Base-by-base conservation (phyloP, 1,140 invertebrate genomes). In the Trichonephila inaurata region DNA sequence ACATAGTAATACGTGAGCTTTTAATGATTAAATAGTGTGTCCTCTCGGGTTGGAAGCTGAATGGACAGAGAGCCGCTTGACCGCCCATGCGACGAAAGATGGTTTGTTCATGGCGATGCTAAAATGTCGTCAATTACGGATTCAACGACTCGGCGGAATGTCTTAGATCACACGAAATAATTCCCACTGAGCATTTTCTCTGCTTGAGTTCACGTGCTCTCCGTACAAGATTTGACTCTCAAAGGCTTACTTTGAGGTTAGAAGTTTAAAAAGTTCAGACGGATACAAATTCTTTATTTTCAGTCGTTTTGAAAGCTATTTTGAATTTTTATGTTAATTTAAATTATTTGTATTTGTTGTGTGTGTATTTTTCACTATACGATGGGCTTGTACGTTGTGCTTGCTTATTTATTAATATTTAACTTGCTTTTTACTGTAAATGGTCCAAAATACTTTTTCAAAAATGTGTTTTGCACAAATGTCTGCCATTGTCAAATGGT, bases 71-170 rank as follows among this genome's bases (percentile, higher is more conserved):
- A 14, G 51, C 3, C 83, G 83, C 83, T 85, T 85, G 83, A 85
- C 83, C 83, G 51, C 19, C 83, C 83, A 85, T 85, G 83, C 83
- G 83, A 51, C 86, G 86, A 18, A 64, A 44, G 62, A 64, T 64
- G 86, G 60, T 64, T 88, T 62, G 51, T 83, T 83, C 82, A 44
- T 83, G 82, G 51, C 40, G 86, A 91, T 82, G 89, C 72, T 64
- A 82, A 91, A 91, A 91, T 91, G 69, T 91, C 89, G 69, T 62
- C 89, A 91, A 91, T 91, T 91, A 91, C 72, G 64, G 72, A 91
- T 72, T 77, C 77, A 91, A 91, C 64, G 89, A 82, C 89, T 81
- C 24, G 77, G 58, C 44, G 89, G 89, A 82, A 82, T 89, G 88
- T 66, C 83, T 77, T 40, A 77, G 82, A 83, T 51, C 44, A 21